These are phyloP conservation scores for Myotis pilosus DNA, from an alignment of 2,797 vertebrate genomes.

Conservation along the genomic window DNA sequence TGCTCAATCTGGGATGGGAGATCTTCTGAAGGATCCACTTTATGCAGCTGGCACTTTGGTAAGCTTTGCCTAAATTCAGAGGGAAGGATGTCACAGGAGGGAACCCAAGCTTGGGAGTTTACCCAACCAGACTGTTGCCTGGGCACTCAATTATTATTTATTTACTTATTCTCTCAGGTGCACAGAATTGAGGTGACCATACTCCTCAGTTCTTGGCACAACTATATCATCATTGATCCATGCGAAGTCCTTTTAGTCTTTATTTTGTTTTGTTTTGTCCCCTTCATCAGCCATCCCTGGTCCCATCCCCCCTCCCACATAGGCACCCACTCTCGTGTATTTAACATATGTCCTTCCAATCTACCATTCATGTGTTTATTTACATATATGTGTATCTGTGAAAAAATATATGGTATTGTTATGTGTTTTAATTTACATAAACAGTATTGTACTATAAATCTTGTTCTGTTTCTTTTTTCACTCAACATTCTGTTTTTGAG, in stretches of 20 bases:
- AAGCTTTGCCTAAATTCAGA: conserved; percentile 63
- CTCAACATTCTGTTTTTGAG: conserved; percentile 72
- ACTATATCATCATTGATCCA: conserved; percentile 51
- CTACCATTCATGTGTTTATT: conserved; percentile 72
- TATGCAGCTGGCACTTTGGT: conserved; percentile 51
- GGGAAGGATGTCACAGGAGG: not conserved
- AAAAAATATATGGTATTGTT: conserved; percentile 71
- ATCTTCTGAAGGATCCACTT: not conserved
- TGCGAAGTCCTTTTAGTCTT: conserved; percentile 52
- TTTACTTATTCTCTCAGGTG: conserved; percentile 56
- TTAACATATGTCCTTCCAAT: conserved; percentile 66
- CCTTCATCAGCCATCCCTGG: conserved; percentile 59
- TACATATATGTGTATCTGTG: conserved; percentile 74
- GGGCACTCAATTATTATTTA: conserved; percentile 40
- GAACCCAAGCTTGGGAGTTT: not conserved
- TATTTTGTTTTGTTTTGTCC: conserved; percentile 49
- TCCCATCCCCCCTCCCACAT: conserved; percentile 36
- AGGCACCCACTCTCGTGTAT: conserved; percentile 60
- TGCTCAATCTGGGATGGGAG: not conserved
- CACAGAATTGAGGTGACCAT: conserved; percentile 64
- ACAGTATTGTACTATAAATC: conserved; percentile 78
- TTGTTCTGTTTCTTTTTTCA: conserved; percentile 78
- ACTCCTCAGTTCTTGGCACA: conserved; percentile 69
- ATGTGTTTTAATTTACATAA: conserved; percentile 77
- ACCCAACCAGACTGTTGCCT: conserved; percentile 51